phyloP scores from a whole-genome alignment of 1,140 invertebrate genomes.

The Brachionus asplanchnoidis region DNA sequence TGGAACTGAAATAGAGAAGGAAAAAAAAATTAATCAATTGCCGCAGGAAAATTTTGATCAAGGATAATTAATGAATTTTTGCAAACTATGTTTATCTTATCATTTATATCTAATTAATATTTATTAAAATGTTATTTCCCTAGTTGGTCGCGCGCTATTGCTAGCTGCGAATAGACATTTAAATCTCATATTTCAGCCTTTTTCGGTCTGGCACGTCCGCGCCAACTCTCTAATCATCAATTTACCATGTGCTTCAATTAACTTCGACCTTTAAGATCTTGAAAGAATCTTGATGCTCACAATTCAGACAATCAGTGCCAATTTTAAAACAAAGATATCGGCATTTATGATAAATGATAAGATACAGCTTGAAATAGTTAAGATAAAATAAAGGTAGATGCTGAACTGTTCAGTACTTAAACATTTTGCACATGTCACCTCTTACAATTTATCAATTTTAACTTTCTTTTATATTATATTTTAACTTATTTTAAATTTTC shows the following conservation, averaged over 20 bases:
- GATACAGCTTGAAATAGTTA: neutral
- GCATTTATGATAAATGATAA: neutral
- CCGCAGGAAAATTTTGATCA: neutral
- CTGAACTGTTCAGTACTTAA: too few relatives aligned
- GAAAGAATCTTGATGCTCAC: neutral
- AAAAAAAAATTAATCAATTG: neutral
- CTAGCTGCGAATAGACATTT: conserved; percentile 16
- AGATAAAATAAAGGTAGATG: conserved; percentile 34
- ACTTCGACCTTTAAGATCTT: neutral
- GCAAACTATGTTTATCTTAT: conserved; percentile 15
- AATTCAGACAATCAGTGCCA: neutral
- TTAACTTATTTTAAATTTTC: too few relatives aligned
- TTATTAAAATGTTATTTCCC: conserved; percentile 6
- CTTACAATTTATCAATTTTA: too few relatives aligned
- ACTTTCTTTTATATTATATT: too few relatives aligned
- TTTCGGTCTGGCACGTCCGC: conserved; percentile 7
- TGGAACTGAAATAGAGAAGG: neutral
- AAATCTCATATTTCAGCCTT: conserved; percentile 28
- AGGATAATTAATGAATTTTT: neutral
- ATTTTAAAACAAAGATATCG: neutral
- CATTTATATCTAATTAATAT: conserved; percentile 31
- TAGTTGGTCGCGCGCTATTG: neutral
- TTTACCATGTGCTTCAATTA: neutral
- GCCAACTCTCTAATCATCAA: neutral
- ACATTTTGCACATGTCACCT: too few relatives aligned